Conservation (phyloP, 2,888 invertebrate genomes). For the Morpho helenor region DNA sequence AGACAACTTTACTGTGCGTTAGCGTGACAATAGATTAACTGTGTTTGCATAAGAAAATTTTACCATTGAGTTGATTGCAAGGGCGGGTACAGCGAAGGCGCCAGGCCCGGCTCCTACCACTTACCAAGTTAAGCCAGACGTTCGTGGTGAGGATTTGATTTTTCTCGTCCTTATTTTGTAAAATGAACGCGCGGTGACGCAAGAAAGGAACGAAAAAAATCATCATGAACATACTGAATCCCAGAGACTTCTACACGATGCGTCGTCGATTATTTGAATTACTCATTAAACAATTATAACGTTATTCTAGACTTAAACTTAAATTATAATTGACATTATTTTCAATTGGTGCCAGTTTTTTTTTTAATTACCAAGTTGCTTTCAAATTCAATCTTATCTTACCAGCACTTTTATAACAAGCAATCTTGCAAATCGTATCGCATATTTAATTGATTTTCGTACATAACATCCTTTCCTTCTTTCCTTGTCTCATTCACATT, state of each 20-base stretch:
- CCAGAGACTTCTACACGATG: slow-evolving; percentile 8
- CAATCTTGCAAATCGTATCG: too few relatives aligned
- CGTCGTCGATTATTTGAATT: too few relatives aligned
- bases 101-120: slow-evolving; percentile 81
- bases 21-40: slow-evolving; percentile 28
- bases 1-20: slow-evolving; percentile 35
- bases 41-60: slow-evolving; percentile 23
- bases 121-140: slow-evolving; percentile 99
- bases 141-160: slow-evolving; percentile 99
- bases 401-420: too few relatives aligned
- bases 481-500: too few relatives aligned
- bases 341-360: not conserved
- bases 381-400: too few relatives aligned
- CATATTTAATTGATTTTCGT: too few relatives aligned
- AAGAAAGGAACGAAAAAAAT: slow-evolving; percentile 74
- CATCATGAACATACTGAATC: slow-evolving; percentile 52
- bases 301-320: too few relatives aligned
- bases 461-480: too few relatives aligned
- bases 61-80: slow-evolving; percentile 36
- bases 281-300: too few relatives aligned
- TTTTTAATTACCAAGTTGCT: too few relatives aligned
- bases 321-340: not conserved
- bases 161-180: slow-evolving; percentile 95
- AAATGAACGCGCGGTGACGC: slow-evolving; percentile 82
- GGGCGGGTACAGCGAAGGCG: slow-evolving; percentile 62